Percentiles rank a stretch among this genome's conserved stretches.
phyloP scores from a whole-genome alignment of 2,113 vertebrate species.

The Mionectes macconnelli region DNA sequence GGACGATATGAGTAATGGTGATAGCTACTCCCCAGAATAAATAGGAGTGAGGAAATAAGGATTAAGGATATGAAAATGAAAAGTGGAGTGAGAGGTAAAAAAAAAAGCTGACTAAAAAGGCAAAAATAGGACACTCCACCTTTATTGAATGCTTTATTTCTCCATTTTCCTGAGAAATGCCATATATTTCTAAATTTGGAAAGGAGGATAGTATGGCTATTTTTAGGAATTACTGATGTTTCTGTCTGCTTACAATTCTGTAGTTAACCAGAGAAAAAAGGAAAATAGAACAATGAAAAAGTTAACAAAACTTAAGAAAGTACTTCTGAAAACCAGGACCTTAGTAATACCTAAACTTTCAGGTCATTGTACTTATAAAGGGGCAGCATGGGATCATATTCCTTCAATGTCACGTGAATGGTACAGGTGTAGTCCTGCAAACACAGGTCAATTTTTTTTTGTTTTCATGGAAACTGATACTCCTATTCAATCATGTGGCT shows the following conservation, averaged over 20 bases:
- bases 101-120: neutral
- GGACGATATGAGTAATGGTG: neutral
- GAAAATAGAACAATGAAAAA: neutral
- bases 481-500: neutral
- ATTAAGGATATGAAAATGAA: neutral
- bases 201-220: neutral
- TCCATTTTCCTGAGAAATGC: constrained; percentile 8
- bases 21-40: neutral
- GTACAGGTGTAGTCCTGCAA: neutral
- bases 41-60: neutral
- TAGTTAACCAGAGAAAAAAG: neutral
- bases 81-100: neutral
- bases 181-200: constrained; percentile 17
- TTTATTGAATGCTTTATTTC: constrained; percentile 25
- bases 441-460: neutral
- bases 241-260: neutral
- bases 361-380: neutral
- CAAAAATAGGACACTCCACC: constrained; percentile 5
- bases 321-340: neutral
- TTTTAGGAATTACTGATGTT: constrained; percentile 36
- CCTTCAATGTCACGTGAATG: neutral
- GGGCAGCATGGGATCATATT: neutral
- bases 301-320: neutral
- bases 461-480: neutral
- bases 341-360: neutral